Evolutionary conservation across 2,888 invertebrate genomes (phyloP), one percentile per base, ranked within the genome.

Genomic region (Pomacea canaliculata): DNA sequence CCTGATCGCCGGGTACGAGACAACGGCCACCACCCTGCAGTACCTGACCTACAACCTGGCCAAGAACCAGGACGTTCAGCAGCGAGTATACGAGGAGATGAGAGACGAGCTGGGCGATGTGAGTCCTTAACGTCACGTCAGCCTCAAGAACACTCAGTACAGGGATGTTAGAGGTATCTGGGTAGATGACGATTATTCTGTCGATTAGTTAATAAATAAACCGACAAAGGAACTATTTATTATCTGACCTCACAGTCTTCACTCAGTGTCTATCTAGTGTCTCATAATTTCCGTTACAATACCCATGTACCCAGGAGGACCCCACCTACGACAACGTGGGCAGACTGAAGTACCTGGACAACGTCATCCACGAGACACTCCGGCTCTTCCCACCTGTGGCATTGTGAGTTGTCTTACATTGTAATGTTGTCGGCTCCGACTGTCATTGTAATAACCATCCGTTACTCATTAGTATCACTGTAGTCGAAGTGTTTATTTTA

Each of bases 291-390:
- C 37, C 5, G 37, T 37, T 37, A 37, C 37, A 37, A 12, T 18
- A 19, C 63, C 7, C 16, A 48, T n/a, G 18, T 70, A 3, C 79
- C 10, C 71, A 83, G 81, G 75, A 76, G n/a, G 81, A 82, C 18
- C 83, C 84, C 12, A 82, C 79, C 5, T 83, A 84, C 73, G 84
- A 85, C 1, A 79, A 77, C 19, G 65, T 84, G 8, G 70, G 76
- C 7, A 80, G 80, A 27, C 77, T 86, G 69, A 83, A 80, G 49
- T 85, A 83, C 62, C 81, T 83, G 80, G 85, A 85, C 65, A 82
- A 81, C 70, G 80, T 83, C 71, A 66, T 86, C 8, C 78, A 80
- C 51, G 86, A 86, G 71, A 81, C 82, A 0, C 76, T 86, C 37
- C 79, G 86, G 73, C 73, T 84, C 60, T 84, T 83, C 68, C 86